Base-by-base conservation (phyloP, 2,797 vertebrate genomes). In the Ciconia nigra region DNA sequence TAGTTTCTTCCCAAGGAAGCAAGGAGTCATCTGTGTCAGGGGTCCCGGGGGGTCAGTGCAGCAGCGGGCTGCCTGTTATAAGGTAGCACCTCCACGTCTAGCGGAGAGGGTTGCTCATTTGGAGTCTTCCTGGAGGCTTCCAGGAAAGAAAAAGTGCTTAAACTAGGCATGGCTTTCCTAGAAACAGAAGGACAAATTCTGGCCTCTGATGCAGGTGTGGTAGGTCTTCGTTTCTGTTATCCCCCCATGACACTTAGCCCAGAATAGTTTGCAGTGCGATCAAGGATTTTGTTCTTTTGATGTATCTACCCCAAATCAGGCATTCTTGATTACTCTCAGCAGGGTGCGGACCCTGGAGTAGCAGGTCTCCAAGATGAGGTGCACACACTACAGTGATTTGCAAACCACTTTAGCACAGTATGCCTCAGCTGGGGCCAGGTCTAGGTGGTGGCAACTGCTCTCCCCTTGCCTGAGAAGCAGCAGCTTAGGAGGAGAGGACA, bases 11-110 rank as follows among this genome's bases (percentile, higher is more conserved):
- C 72, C 41, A 54, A 42, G 61, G n/a, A 94, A 89, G 24, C 0
- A 0, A 89, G 61, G 25, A 74, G n/a, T 21, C 1, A 0, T 51
- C n/a, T 82, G 13, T 9, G 0, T 47, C 29, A 70, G 39, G 37
- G 25, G 13, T 78, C 55, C 41, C 2, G 0, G 52, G 63, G 51
- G 9, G 11, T 47, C 65, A 39, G 15, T 57, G 37, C 39, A 46
- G 42, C 57, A 49, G 19, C 0, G 2, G 16, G 62, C 37, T 82
- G 52, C 17, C 24, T 0, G 0, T 58, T 72, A 5, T 58, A 52
- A 63, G 55, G 51, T 59, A 28, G 41, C 25, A 83, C 7, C 12
- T 41, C 33, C 49, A 46, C 1, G 0, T 52, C 55, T 49, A 55
- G 16, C 46, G n/a, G 25, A 46, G 25, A 46, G 47, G n/a, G 15